These are phyloP conservation scores for Sebastes melanostomus DNA, from an alignment of 2,797 vertebrate genomes.

Conservation along the genomic window DNA sequence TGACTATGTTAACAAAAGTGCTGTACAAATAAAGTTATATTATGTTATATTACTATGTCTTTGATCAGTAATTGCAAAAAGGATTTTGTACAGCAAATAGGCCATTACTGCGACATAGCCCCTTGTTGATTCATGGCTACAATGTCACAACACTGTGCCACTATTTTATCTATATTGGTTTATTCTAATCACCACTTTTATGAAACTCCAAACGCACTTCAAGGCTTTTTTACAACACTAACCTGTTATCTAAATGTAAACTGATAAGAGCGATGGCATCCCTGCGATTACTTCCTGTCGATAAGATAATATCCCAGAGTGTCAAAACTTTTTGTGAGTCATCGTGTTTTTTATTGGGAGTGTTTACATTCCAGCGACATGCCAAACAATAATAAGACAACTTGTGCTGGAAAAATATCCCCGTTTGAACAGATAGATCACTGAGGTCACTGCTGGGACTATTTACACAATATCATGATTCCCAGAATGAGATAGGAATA, in stretches of 20 bases:
- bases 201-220: background rate
- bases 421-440: background rate
- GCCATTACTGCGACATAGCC: background rate
- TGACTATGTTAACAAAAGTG: background rate
- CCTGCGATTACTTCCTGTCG: constrained; percentile 8
- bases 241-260: background rate
- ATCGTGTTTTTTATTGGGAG: background rate
- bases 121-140: background rate
- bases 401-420: background rate
- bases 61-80: background rate
- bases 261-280: background rate
- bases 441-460: background rate
- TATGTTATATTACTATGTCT: background rate
- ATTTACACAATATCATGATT: constrained; percentile 2
- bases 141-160: background rate
- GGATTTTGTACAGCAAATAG: background rate
- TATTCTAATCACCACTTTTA: background rate
- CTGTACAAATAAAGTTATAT: background rate
- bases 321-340: constrained; percentile 16
- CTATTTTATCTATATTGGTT: background rate
- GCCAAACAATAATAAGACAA: background rate
- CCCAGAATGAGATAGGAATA: background rate
- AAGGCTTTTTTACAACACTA: background rate
- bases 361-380: background rate
- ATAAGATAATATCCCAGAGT: background rate